Evolutionary conservation across 2,113 vertebrate species (phyloP), one percentile per base, ranked within the genome.

Genomic region (Pelmatolapia mariae): DNA sequence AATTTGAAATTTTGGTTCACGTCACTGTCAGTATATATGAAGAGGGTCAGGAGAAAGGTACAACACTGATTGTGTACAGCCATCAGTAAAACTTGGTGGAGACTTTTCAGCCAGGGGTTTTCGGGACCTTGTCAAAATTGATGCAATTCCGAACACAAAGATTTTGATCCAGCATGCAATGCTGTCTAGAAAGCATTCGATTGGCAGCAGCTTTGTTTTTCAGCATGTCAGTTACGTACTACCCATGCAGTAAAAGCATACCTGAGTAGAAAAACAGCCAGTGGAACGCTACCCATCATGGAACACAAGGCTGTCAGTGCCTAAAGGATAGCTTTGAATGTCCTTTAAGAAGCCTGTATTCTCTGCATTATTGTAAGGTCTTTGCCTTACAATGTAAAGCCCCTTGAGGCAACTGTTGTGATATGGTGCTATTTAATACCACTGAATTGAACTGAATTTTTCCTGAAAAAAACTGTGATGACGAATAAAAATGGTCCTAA

Each of bases 401-500:
- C 10, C 61, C 61, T 12, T 0, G 33, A 66, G 33, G 31, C 4
- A 38, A 66, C 18, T 66, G 59, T 63, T 63, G 59, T 63, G 61
- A n/a, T 66, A 66, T 66, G 31, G 33, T 66, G 61, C 61, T 66
- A 38, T 26, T 3, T 66, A 38, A 66, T 38, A 38, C 18, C 31
- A 36, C 31, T 63, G 31, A 63, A 63, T 36, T 63, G 1, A 66
- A 66, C 0, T 0, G 61, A 38, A 66, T 38, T 26, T 47, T 18
- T 73, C 68, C 71, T 47, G 40, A 29, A 76, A 29, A 76, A 29
- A 18, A 18, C 40, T 29, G 40, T 5, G 22, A 7, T 29, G 68
- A 73, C 4, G 24, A 76, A 0, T 73, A 73, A 73, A 45, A 16
- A 26, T 18, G 8, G 5, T 43, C 38, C 13, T 73, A 26, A 40